phyloP scores from a whole-genome alignment of 2,797 vertebrate species.

The Chromis chromis region DNA sequence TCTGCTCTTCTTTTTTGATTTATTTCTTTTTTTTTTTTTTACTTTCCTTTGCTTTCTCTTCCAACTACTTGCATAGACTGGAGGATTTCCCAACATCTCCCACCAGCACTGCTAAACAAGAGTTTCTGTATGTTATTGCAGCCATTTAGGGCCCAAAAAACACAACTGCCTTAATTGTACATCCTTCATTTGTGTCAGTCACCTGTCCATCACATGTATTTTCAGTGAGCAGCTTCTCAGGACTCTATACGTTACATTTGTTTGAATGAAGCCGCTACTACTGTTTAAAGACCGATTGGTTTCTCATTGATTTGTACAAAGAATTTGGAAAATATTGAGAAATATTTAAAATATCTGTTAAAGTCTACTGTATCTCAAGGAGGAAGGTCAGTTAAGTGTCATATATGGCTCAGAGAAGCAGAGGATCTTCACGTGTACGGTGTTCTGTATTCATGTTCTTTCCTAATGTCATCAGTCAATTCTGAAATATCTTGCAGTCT shows the following conservation, averaged over 20 bases:
- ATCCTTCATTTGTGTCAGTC: conserved; percentile 66
- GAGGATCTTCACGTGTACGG: neutral
- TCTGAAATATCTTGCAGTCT: conserved; percentile 13
- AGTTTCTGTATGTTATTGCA: conserved; percentile 97
- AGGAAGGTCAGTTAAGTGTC: neutral
- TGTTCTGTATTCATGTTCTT: neutral
- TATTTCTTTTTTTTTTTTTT: conserved; percentile 12
- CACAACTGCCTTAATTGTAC: conserved; percentile 27
- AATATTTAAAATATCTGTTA: neutral
- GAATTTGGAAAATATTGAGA: neutral
- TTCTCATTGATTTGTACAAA: neutral
- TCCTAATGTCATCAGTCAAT: conserved; percentile 1
- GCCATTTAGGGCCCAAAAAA: conserved; percentile 64
- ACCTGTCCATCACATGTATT: conserved; percentile 60
- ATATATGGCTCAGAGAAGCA: neutral
- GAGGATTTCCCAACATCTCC: conserved; percentile 99
- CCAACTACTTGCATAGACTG: conserved; percentile 89
- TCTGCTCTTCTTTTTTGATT: conserved; percentile 66
- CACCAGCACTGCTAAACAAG: conserved; percentile 99
- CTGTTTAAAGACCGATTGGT: neutral
- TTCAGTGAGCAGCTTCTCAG: conserved; percentile 42
- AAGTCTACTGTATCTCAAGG: neutral
- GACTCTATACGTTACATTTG: conserved; percentile 4
- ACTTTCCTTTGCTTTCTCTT: conserved; percentile 78
- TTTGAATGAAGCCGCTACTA: conserved; percentile 8